Conservation (phyloP, 2,113 vertebrate genomes). For the Bambusicola thoracicus region DNA sequence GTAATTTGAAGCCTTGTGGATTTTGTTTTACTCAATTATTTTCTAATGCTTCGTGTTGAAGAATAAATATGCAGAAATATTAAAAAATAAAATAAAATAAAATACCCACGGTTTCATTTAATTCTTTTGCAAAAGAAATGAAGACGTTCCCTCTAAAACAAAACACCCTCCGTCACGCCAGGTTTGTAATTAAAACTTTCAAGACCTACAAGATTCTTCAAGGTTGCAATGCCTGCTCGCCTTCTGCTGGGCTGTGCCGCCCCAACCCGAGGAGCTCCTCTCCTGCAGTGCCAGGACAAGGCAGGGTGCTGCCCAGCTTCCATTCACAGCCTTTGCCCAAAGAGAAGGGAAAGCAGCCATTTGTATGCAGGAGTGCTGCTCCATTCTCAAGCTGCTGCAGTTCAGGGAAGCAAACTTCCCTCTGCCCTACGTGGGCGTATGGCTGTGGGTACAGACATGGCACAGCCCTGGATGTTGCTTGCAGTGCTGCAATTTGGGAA, state of each 20-base stretch:
- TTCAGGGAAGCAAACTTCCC: not conserved
- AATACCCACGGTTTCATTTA: conserved; percentile 32
- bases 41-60: conserved; percentile 65
- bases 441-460: not conserved
- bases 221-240: conserved; percentile 32
- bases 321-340: not conserved
- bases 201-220: conserved; percentile 41
- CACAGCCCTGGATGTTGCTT: not conserved
- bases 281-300: not conserved
- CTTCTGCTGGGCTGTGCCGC: not conserved
- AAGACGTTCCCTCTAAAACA: conserved; percentile 43
- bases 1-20: conserved; percentile 75
- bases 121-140: conserved; percentile 47
- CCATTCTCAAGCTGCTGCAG: not conserved
- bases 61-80: conserved; percentile 68
- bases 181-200: conserved; percentile 56
- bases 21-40: conserved; percentile 77
- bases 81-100: not conserved
- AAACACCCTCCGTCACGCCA: conserved; percentile 22
- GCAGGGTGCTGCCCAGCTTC: not conserved
- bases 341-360: not conserved
- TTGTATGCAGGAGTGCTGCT: not conserved
- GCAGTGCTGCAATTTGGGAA: not conserved
- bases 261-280: not conserved
- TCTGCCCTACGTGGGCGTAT: not conserved